Conservation (phyloP, 2,113 vertebrate genomes). For the Eonycteris spelaea region DNA sequence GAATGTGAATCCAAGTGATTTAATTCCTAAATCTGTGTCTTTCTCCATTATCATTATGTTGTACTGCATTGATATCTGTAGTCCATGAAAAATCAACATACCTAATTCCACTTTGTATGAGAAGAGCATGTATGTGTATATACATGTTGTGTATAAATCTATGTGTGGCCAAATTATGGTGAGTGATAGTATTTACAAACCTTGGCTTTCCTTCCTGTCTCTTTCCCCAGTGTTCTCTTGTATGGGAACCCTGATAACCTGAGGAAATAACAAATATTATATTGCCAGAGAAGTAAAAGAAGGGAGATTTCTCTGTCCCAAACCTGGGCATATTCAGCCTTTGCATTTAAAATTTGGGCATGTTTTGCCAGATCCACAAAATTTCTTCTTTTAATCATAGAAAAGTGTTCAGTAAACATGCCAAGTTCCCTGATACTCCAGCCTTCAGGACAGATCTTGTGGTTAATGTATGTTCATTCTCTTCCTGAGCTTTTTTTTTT, state of each 20-base stretch:
- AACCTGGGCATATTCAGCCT: not conserved
- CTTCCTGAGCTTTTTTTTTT: not conserved
- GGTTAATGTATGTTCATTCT: conserved; percentile 30
- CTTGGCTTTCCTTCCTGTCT: not conserved
- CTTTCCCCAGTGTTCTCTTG: not conserved
- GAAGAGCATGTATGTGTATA: not conserved
- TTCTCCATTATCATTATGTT: not conserved
- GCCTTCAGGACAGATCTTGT: not conserved
- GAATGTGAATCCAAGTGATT: not conserved
- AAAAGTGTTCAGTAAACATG: conserved; percentile 52
- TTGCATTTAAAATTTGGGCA: not conserved
- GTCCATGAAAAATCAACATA: not conserved
- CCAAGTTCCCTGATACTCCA: not conserved
- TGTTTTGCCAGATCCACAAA: not conserved
- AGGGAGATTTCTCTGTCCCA: not conserved
- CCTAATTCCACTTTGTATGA: not conserved
- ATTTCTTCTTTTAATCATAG: conserved; percentile 13
- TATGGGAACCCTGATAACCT: not conserved
- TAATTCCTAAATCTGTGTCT: not conserved
- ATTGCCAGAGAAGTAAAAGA: not conserved
- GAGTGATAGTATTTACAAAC: not conserved
- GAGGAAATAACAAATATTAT: not conserved
- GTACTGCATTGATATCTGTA: not conserved
- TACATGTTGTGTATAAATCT: not conserved
- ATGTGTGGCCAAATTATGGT: not conserved